Evolutionary conservation across 1,140 invertebrate species (phyloP), one percentile per base, ranked within the genome.

Genomic region (Octopus bimaculoides): DNA sequence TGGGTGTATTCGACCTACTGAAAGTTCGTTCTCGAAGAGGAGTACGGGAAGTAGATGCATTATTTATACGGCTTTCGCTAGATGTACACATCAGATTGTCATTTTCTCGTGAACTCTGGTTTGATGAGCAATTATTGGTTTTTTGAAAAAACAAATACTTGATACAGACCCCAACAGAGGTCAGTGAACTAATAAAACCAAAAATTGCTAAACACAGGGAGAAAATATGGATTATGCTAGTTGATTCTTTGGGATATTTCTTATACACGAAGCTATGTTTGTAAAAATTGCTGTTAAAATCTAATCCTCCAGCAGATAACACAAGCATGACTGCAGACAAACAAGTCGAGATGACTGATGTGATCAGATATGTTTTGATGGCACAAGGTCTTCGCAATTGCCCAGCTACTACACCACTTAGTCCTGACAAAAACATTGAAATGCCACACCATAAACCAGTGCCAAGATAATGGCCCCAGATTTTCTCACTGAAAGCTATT

Each of bases 391-490:
- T 80, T 75, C 69, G 76, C 56, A 69, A 61, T 17, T 80, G 77
- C 6, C 76, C 77, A 56, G 79, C 79, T 41, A 80, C 61, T 53
- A 82, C 77, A 56, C 79, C 79, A 12, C 79, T 54, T 20, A 82
- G 74, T 17, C 81, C 81, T 52, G 80, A 61, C 75, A 81, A 61
- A 73, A 80, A 82, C 54, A 83, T 69, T 14, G 71, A 53, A 5
- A 80, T 74, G 5, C 82, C 82, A 54, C 80, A 77, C 82, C 82
- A 83, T 74, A 83, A 75, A 52, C 82, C 82, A 14, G 82, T 80
- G 41, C 71, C 79, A 7, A 81, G 56, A 17, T 80, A 81, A 61
- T 83, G 76, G 52, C 82, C 82, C 82, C 82, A 83, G 73, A 79
- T 75, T 61, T 74, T 75, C 54, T 79, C 41, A 26, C 75, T 69